Base-by-base conservation (phyloP, 2,888 invertebrate species). In the Frankliniella intonsa region DNA sequence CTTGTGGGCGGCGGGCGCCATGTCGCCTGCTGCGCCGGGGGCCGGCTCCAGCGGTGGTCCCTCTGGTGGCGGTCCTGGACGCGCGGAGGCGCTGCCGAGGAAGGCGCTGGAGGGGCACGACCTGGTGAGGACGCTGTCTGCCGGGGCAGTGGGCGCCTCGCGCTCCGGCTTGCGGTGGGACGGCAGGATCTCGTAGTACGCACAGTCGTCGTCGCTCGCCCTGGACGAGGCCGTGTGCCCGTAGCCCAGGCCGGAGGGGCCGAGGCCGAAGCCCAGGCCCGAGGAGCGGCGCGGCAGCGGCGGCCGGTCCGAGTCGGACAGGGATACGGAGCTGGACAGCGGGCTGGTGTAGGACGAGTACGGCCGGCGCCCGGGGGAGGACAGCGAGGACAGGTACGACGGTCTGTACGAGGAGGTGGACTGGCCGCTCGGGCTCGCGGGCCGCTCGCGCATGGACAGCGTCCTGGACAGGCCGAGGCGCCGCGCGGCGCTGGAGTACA, bases 321-420 rank as follows among this genome's bases (percentile, higher is more conserved):
- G 55, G 17, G 55, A 55, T 19, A 55, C 38, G 38, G 38, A 38
- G 5, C 38, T 38, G 62, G 7, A 17, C 1, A 65, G 38, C 11
- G 50, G 50, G 82, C 19, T 69, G 27, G 51, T 50, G 62, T 81
- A 81, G 17, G 81, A n/a, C 50, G 81, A 81, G 55, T 81, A 55
- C 55, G 49, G 81, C 22, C 69, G 69, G 22, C 69, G 69, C 25
- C 25, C 69, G 25, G 69, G 69, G 22, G 69, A 76, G 10, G 69
- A 76, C 25, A 76, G 25, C 12, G 69, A 76, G 11, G 69, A 76
- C 69, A 76, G 69, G 10, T 25, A 25, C 69, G 69, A 25, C 69
- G 69, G 69, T 22, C 69, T 22, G 22, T 76, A 22, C 22, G 69
- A 76, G 22, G 22, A 22, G 22, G 69, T 11, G 69, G 69, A 22